phyloP scores from a whole-genome alignment of 1,140 invertebrate genomes.

The Papilio xuthus region DNA sequence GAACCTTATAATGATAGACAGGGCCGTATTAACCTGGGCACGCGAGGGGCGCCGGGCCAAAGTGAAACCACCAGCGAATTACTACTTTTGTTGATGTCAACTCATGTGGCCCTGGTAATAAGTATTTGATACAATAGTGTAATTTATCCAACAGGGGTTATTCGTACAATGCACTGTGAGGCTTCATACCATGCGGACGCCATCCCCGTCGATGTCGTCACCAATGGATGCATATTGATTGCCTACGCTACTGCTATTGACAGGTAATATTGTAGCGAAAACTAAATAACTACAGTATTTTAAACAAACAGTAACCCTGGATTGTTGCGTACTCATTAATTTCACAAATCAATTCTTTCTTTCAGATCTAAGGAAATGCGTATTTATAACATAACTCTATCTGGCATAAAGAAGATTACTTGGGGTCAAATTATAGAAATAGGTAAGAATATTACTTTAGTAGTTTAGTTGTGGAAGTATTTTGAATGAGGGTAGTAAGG shows the following conservation, averaged over 20 bases:
- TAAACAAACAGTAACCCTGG: not conserved
- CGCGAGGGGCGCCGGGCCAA: too few relatives aligned
- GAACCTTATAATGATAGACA: not conserved
- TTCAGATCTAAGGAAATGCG: conserved; percentile 70
- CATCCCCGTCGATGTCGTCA: conserved; percentile 91
- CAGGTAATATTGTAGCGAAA: conserved; percentile 59
- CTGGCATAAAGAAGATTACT: conserved; percentile 82
- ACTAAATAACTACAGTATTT: not conserved
- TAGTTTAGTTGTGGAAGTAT: too few relatives aligned
- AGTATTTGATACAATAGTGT: not conserved
- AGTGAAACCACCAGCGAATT: not conserved
- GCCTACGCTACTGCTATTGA: conserved; percentile 85
- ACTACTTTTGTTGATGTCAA: not conserved
- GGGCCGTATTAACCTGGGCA: not conserved
- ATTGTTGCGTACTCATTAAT: not conserved
- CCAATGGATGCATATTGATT: conserved; percentile 89
- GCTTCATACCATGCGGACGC: conserved; percentile 85
- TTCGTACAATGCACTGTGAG: conserved; percentile 84
- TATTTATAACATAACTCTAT: conserved; percentile 84
- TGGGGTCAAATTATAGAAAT: conserved; percentile 90
- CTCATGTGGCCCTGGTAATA: not conserved
- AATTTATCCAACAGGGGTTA: conserved; percentile 61
- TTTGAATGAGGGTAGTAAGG: too few relatives aligned
- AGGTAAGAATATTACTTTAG: conserved; percentile 66
- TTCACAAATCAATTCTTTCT: not conserved